These are phyloP conservation scores for Bos indicus DNA, from an alignment of 2,113 vertebrate species.

Conservation along the genomic window DNA sequence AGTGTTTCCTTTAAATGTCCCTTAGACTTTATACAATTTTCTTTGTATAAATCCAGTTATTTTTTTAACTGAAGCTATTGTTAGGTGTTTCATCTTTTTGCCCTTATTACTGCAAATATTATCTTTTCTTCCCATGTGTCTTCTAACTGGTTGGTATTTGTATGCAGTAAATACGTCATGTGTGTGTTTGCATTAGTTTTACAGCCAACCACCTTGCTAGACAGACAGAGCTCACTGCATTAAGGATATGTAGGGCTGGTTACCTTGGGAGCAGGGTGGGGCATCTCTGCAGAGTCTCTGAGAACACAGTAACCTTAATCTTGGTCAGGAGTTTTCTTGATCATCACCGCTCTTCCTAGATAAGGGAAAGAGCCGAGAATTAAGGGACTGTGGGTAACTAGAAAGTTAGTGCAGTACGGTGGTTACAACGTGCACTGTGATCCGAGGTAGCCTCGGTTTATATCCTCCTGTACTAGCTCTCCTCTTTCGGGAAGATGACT, in stretches of 20 bases:
- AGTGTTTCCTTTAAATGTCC: not conserved
- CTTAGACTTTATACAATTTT: not conserved
- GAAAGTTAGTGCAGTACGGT: not conserved
- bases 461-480: not conserved
- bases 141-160: not conserved
- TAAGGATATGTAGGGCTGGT: not conserved
- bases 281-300: not conserved
- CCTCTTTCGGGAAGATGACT: not conserved
- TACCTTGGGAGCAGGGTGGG: not conserved
- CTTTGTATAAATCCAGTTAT: not conserved
- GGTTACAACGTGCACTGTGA: not conserved
- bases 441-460: not conserved
- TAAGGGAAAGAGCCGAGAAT: not conserved
- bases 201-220: not conserved
- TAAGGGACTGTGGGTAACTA: not conserved
- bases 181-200: not conserved
- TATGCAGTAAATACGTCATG: not conserved
- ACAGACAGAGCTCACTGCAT: not conserved
- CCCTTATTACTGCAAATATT: not conserved
- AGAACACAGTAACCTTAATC: not conserved
- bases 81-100: slow-evolving; percentile 4
- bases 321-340: not conserved
- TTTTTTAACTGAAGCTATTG: not conserved
- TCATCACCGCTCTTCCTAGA: not conserved
- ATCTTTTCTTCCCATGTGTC: not conserved